Conservation (phyloP, 2,888 invertebrate species). For the Leptinotarsa juncta region DNA sequence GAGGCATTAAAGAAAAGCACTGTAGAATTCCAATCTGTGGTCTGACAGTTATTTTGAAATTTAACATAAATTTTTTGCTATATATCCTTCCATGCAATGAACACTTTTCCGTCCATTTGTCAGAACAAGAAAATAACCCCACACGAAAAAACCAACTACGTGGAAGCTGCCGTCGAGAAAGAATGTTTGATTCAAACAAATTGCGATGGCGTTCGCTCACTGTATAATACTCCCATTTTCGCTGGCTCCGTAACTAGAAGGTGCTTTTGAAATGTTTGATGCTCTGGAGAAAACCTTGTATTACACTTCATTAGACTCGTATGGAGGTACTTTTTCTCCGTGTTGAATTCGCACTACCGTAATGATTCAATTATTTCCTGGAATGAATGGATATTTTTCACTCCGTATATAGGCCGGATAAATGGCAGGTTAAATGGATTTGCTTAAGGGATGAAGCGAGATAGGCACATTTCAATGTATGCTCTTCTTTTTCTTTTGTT, state of each 20-base stretch:
- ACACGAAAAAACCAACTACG: background rate
- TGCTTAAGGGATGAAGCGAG: background rate
- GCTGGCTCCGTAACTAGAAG: conserved; percentile 21
- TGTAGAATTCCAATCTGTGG: no score
- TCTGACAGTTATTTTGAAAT: no score
- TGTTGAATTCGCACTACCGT: conserved; percentile 17
- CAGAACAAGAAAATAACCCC: background rate
- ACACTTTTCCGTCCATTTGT: background rate
- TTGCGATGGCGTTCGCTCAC: conserved; percentile 9
- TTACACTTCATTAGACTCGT: conserved; percentile 27
- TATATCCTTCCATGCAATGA: no score
- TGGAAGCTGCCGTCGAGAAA: background rate
- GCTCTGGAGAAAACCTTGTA: conserved; percentile 24
- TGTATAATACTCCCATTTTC: conserved; percentile 21
- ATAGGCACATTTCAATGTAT: background rate
- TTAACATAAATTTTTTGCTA: no score
- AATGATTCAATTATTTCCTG: conserved; percentile 25
- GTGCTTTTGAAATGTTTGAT: conserved; percentile 19
- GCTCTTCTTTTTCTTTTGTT: background rate
- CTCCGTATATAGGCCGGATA: background rate
- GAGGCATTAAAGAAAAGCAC: no score
- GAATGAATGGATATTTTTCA: conserved; percentile 15
- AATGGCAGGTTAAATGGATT: background rate
- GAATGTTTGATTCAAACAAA: conserved; percentile 19
- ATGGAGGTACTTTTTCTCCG: conserved; percentile 22